These are phyloP conservation scores for Belonocnema kinseyi DNA, from an alignment of 1,140 invertebrate species.

Conservation along the genomic window DNA sequence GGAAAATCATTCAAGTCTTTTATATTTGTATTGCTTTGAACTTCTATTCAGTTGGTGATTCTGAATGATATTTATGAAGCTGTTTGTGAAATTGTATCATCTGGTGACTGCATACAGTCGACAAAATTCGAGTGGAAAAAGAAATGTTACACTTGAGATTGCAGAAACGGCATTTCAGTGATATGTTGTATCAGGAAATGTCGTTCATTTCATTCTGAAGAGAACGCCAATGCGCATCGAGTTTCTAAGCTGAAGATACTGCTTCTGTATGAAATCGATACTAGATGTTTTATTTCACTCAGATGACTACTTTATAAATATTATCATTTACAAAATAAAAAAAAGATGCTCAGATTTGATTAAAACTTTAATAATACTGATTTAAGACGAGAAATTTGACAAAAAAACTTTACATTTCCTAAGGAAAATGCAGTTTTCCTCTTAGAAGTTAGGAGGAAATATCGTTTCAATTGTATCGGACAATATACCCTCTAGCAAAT, in stretches of 20 bases:
- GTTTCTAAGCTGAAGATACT: neutral
- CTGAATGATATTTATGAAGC: constrained; percentile 12
- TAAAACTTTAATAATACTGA: neutral
- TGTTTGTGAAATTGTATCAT: neutral
- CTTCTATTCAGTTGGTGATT: no score
- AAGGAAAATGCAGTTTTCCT: no score
- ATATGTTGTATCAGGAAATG: constrained; percentile 16
- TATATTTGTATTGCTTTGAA: no score
- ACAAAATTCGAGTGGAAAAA: neutral
- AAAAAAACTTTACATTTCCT: neutral
- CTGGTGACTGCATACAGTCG: neutral
- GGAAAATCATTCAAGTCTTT: no score
- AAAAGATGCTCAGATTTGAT: neutral
- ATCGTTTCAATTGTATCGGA: neutral
- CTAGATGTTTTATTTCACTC: constrained; percentile 1
- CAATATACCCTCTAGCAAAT: neutral
- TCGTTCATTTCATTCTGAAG: neutral
- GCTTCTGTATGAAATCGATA: neutral
- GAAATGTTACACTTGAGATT: neutral
- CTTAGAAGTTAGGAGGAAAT: neutral
- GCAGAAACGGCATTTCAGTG: constrained; percentile 20
- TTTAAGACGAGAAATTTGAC: neutral
- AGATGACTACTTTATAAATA: constrained; percentile 11
- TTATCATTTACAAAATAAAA: neutral
- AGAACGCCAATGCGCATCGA: neutral